A percentile compares a stretch with the other conserved stretches of the same genome.
Conservation (phyloP, 2,888 invertebrate species). For the Emmelina monodactyla region DNA sequence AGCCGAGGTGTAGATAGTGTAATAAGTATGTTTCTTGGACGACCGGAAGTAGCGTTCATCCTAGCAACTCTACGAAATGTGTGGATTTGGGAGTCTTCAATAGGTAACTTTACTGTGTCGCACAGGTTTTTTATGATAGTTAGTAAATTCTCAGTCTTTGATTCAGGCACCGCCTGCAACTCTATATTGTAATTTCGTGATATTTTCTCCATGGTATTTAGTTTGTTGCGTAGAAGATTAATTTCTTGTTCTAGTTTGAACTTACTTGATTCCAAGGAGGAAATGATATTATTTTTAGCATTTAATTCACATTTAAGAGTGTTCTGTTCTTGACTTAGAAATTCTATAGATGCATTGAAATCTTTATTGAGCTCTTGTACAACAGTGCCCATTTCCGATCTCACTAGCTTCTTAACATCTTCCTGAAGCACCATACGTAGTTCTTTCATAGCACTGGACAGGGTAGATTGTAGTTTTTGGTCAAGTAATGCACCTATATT, state of each 20-base stretch:
- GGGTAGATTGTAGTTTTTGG: no score
- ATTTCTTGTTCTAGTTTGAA: background rate
- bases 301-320: background rate
- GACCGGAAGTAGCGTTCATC: slow-evolving; percentile 1
- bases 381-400: no score
- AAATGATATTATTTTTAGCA: background rate
- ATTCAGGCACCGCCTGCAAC: background rate
- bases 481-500: no score
- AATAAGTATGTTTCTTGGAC: background rate
- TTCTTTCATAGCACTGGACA: no score
- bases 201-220: background rate
- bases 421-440: no score
- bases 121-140: slow-evolving; percentile 6
- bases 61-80: slow-evolving; percentile 10
- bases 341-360: background rate
- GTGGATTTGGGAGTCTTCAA: slow-evolving; percentile 1
- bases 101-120: background rate
- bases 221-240: background rate
- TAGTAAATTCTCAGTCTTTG: slow-evolving; percentile 1
- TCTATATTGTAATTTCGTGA: background rate
- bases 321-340: background rate
- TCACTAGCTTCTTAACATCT: no score
- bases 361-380: no score
- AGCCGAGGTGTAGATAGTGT: background rate
- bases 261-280: background rate